Conservation (phyloP, 2,797 vertebrate genomes). For the Silurus aristotelis region DNA sequence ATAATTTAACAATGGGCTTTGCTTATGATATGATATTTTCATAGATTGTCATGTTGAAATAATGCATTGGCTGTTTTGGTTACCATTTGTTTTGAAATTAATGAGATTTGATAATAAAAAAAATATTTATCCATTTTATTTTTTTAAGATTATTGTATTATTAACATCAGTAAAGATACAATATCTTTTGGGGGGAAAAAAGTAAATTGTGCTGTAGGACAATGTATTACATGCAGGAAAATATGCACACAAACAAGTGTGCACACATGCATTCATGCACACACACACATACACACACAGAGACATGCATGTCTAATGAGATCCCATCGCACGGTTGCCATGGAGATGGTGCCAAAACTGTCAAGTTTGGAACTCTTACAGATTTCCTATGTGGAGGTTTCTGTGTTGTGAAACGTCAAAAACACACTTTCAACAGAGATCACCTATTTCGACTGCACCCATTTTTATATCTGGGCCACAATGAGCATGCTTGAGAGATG, state of each 20-base stretch:
- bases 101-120: too few relatives aligned
- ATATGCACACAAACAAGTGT: neutral
- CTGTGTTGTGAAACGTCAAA: constrained; percentile 73
- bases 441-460: constrained; percentile 69
- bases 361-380: constrained; percentile 76
- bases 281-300: constrained; percentile 41
- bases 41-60: too few relatives aligned
- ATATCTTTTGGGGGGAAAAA: neutral
- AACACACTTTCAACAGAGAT: constrained; percentile 72
- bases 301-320: constrained; percentile 72
- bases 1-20: too few relatives aligned
- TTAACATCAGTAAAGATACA: neutral
- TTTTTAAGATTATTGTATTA: neutral
- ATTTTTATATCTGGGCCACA: constrained; percentile 68
- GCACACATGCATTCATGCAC: neutral
- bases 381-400: constrained; percentile 62
- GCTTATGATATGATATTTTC: too few relatives aligned
- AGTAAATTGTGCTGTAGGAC: neutral
- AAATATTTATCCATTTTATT: too few relatives aligned
- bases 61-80: too few relatives aligned
- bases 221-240: neutral
- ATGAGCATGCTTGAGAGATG: constrained; percentile 69
- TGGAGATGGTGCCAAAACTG: constrained; percentile 81
- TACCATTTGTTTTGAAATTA: too few relatives aligned
- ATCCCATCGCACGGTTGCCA: constrained; percentile 73